phyloP scores from a whole-genome alignment of 2,888 invertebrate species.

The Anagyrus pseudococci region DNA sequence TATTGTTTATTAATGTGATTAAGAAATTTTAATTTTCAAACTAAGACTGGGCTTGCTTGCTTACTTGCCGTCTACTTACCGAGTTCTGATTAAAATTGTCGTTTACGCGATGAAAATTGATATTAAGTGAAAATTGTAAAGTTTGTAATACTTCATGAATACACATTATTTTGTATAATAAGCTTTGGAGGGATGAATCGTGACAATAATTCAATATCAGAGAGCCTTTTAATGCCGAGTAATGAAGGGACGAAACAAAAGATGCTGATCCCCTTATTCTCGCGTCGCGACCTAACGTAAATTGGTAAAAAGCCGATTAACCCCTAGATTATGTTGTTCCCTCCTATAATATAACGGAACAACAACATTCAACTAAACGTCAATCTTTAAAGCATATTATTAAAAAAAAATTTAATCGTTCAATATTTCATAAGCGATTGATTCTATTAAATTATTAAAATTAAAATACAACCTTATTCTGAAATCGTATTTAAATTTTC shows the following conservation, averaged over 20 bases:
- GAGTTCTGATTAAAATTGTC: not conserved
- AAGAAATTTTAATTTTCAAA: not conserved
- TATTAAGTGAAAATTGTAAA: conserved; percentile 5
- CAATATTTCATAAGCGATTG: too few relatives aligned
- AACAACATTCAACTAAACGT: not conserved
- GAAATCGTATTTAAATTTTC: not conserved
- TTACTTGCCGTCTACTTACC: too few relatives aligned
- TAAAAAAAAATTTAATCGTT: too few relatives aligned
- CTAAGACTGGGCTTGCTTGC: too few relatives aligned
- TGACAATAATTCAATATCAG: conserved; percentile 33
- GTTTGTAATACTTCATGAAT: conserved; percentile 33
- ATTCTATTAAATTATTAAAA: too few relatives aligned
- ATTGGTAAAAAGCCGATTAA: conserved; percentile 24
- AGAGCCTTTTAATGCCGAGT: conserved; percentile 29
- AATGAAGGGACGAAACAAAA: conserved; percentile 35
- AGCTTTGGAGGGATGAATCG: conserved; percentile 23
- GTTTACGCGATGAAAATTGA: conserved; percentile 1
- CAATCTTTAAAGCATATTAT: too few relatives aligned
- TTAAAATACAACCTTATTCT: not conserved
- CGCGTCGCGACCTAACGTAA: not conserved
- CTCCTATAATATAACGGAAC: not conserved
- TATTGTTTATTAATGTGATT: not conserved
- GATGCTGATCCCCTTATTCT: conserved; percentile 23
- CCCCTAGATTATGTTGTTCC: conserved; percentile 5
- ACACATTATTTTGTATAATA: conserved; percentile 27